A percentile compares a stretch with the other conserved stretches of the same genome.
Evolutionary conservation across 2,888 invertebrate species (phyloP).

Genomic region (Glaucopsyche alexis): DNA sequence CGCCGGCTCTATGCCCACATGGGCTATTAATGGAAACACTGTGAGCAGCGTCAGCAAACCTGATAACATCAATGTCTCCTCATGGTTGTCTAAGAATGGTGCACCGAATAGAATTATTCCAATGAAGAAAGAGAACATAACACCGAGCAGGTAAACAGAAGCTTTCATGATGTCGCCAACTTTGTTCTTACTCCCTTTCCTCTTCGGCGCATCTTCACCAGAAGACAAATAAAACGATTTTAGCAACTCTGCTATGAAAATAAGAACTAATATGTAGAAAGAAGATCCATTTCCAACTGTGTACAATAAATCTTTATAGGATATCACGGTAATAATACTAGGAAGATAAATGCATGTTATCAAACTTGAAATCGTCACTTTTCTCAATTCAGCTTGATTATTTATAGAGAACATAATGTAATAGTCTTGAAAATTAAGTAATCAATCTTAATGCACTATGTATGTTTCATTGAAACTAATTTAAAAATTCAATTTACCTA

Average conservation of each 20-base stretch:
- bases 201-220: constrained; percentile 60
- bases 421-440: neutral
- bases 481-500: neutral
- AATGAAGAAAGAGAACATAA: constrained; percentile 77
- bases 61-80: constrained; percentile 85
- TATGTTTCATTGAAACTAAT: neutral
- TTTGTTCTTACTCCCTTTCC: constrained; percentile 63
- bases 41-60: constrained; percentile 81
- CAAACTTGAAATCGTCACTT: constrained; percentile 73
- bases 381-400: constrained; percentile 64
- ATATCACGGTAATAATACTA: constrained; percentile 76
- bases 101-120: constrained; percentile 85
- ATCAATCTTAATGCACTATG: neutral
- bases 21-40: constrained; percentile 81
- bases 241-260: constrained; percentile 75
- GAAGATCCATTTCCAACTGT: constrained; percentile 80
- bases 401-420: constrained; percentile 58
- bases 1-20: constrained; percentile 80
- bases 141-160: constrained; percentile 62
- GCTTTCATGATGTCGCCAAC: constrained; percentile 76
- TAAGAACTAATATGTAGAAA: constrained; percentile 63
- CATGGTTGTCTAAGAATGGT: constrained; percentile 80
- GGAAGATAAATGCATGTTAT: constrained; percentile 83
- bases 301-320: constrained; percentile 79
- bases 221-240: constrained; percentile 73